These are phyloP conservation scores for Ylistrum balloti DNA, from an alignment of 1,140 invertebrate species.

Conservation along the genomic window DNA sequence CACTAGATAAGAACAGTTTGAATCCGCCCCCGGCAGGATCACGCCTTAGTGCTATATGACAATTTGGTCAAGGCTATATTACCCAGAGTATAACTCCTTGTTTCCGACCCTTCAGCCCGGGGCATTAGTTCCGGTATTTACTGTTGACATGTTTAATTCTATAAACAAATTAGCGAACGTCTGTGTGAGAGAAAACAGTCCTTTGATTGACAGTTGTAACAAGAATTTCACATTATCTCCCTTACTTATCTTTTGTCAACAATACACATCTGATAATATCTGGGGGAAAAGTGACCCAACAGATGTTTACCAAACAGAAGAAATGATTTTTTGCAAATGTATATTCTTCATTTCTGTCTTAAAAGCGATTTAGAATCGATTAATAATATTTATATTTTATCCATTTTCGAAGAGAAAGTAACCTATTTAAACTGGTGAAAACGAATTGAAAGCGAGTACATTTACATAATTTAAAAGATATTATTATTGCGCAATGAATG, in stretches of 20 bases:
- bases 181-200: not conserved
- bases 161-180: conserved; percentile 26
- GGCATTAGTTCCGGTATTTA: not conserved
- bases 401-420: too few species aligned
- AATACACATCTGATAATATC: not conserved
- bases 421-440: too few species aligned
- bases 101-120: not conserved
- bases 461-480: too few species aligned
- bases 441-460: too few species aligned
- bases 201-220: conserved; percentile 26
- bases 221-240: not conserved
- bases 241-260: not conserved
- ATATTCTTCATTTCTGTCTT: too few species aligned
- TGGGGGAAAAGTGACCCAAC: not conserved
- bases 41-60: not conserved
- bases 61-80: not conserved
- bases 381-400: too few species aligned
- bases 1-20: not conserved
- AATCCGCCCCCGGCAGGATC: not conserved
- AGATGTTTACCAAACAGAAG: not conserved
- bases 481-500: too few species aligned
- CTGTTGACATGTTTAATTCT: not conserved
- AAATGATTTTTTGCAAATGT: not conserved
- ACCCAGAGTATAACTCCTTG: not conserved
- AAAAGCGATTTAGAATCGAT: too few species aligned